phyloP scores from a whole-genome alignment of 2,888 invertebrate genomes.

The Endomychus coccineus region DNA sequence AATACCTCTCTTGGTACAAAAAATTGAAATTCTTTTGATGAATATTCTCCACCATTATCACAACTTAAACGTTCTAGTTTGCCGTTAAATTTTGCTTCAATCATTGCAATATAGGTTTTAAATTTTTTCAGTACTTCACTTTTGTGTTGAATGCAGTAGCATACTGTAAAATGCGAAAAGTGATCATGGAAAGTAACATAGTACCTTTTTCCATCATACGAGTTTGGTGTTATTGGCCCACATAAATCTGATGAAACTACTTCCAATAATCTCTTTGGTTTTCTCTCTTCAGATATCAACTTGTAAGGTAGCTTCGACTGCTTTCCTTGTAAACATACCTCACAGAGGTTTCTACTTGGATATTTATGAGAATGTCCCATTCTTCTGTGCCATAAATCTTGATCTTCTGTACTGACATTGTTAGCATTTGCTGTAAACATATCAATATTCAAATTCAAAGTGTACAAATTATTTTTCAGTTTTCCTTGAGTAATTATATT shows the following conservation, averaged over 20 bases:
- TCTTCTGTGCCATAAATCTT: too few species aligned
- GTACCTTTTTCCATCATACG: conserved; percentile 23
- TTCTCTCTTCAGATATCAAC: too few species aligned
- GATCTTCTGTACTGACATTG: too few species aligned
- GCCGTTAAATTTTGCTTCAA: conserved; percentile 13
- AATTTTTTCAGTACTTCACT: conserved; percentile 24
- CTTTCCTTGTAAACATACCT: too few species aligned
- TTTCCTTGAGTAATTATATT: too few species aligned
- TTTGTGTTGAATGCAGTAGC: conserved; percentile 24
- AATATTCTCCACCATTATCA: conserved; percentile 27
- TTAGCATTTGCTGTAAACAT: too few species aligned
- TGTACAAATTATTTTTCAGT: too few species aligned
- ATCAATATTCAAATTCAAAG: too few species aligned
- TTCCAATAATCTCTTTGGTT: too few species aligned
- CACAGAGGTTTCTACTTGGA: too few species aligned
- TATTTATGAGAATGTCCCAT: too few species aligned
- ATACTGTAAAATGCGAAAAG: conserved; percentile 20
- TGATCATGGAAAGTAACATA: conserved; percentile 26
- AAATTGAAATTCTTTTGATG: conserved; percentile 18
- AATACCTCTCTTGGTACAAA: conserved; percentile 21
- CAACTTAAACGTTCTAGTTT: conserved; percentile 21
- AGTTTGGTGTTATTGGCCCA: conserved; percentile 24
- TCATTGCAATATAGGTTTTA: conserved; percentile 18
- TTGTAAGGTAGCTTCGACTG: too few species aligned
- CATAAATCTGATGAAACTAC: conserved; percentile 25